phyloP scores from a whole-genome alignment of 2,888 invertebrate species.

The Scaeva pyrastri region DNA sequence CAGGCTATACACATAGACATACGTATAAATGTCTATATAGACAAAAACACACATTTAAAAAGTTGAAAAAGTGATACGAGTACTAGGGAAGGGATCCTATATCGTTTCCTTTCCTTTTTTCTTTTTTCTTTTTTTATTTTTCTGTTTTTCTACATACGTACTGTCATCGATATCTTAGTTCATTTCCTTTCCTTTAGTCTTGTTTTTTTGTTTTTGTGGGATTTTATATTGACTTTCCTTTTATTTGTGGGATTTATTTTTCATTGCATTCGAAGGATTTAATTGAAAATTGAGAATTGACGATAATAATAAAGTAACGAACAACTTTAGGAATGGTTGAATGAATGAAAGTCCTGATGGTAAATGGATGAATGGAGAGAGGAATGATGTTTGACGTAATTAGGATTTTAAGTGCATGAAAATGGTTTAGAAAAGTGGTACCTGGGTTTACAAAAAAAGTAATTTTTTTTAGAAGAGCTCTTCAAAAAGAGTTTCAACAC shows the following conservation, averaged over 20 bases:
- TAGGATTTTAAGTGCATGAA: background rate
- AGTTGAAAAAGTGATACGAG: slow-evolving; percentile 53
- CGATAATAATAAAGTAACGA: slow-evolving; percentile 29
- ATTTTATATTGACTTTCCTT: slow-evolving; percentile 17
- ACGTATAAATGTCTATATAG: too few relatives aligned
- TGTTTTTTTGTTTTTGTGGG: background rate
- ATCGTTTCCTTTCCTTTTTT: background rate
- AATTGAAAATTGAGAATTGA: slow-evolving; percentile 72
- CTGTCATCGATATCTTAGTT: slow-evolving; percentile 33
- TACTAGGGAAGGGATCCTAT: background rate
- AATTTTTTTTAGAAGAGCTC: too few relatives aligned
- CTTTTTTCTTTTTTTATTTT: background rate
- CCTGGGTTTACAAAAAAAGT: too few relatives aligned
- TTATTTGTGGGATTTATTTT: slow-evolving; percentile 16
- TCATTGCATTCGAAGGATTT: slow-evolving; percentile 48
- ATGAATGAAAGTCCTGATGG: background rate
- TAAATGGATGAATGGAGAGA: background rate
- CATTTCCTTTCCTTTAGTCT: slow-evolving; percentile 27
- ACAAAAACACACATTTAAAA: slow-evolving; percentile 65
- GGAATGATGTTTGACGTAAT: background rate
- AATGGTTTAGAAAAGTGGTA: background rate
- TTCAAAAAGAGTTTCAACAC: too few relatives aligned
- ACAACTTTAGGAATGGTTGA: background rate
- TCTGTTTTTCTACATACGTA: background rate
- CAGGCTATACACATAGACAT: too few relatives aligned